Base-by-base conservation (phyloP, 2,888 invertebrate species). In the Drosophila paramelanica region DNA sequence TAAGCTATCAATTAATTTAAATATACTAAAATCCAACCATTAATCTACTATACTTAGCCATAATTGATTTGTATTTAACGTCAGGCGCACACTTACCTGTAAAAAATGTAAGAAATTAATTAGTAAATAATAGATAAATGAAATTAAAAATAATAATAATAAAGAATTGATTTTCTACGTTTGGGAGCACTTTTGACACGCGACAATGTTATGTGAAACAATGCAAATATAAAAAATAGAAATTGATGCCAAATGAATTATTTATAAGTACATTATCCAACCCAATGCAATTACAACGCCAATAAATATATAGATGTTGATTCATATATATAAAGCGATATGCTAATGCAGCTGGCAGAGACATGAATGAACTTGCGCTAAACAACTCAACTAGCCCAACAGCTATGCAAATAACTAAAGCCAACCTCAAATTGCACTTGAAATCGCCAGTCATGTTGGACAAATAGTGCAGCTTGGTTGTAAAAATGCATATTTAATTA, bases 131-230 rank as follows among this genome's bases (percentile, higher is more conserved):
- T 49, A 3, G 25, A 68, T 55, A 31, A 31, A 31, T 31, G 5
- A 36, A 36, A 36, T 50, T 17, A 13, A 14, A 38, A 10, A 23
- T 42, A 49, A 65, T 58, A 13, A 41, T 7, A 17, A n/a, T n/a
- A 17, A 17, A 41, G 17, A 41, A 57, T 11, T 55, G 33, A 25
- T 38, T 36, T 1, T 8, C 14, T 13, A 2, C 8, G 10, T 14
- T 3, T 59, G 52, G 53, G 14, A 62, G 59, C 79, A 75, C 75
- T 73, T 60, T 68, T 68, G 74, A 78, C 69, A 74, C 78, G 78
- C 68, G 62, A 73, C 78, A 67, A 42, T 56, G 46, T 58, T 49
- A 33, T 33, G 45, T 31, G 31, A 42, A 70, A 62, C 46, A 52
- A 73, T 73, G 42, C 27, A 38, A 62, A 45, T 11, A 23, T n/a